Base-by-base conservation (phyloP, 1,140 invertebrate genomes). In the Dufourea novaeangliae region DNA sequence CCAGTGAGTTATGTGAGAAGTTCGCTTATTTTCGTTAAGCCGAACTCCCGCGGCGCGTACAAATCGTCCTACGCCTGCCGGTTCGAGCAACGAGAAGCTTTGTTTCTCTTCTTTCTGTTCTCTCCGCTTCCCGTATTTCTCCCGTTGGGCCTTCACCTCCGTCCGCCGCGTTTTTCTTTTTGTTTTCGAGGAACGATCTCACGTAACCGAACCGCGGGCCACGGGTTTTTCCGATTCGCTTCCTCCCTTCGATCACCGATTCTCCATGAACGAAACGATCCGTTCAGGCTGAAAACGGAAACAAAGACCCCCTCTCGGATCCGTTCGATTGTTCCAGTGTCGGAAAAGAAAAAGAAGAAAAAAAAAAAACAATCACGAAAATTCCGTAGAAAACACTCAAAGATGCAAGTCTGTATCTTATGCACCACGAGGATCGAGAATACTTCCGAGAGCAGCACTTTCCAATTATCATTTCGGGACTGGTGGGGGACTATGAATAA, bases 1-100 rank as follows among this genome's bases (percentile, higher is more conserved):
- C 82, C 84, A 87, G 86, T 92, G 90, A 92, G 91, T 91, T 91
- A 91, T 92, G 91, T 90, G 91, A 91, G 91, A 91, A 90, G 88
- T 90, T 90, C 70, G 90, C 89, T 91, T 91, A 88, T 91, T 91
- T 89, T 90, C 89, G 87, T 91, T 83, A 87, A 87, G 87, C 83
- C 85, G 90, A 87, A 91, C 90, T 91, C 91, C 91, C 80, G 91
- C 88, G 84, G 91, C 78, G 91, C 90, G 87, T 90, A 90, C 91
- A 91, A 91, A 90, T 90, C 89, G 90, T 90, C 82, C 84, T 64
- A 86, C 84, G 87, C 82, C n/a, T 88, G 87, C 85, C 82, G 81
- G 85, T 76, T 62, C 68, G 37, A 34, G 59, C 63, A 44, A n/a
- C 52, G 39, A 63, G 68, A 59, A 68, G 75, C 86, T 87, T 88